Evolutionary conservation across 2,888 invertebrate genomes (phyloP).

Genomic region (Biston betularia): DNA sequence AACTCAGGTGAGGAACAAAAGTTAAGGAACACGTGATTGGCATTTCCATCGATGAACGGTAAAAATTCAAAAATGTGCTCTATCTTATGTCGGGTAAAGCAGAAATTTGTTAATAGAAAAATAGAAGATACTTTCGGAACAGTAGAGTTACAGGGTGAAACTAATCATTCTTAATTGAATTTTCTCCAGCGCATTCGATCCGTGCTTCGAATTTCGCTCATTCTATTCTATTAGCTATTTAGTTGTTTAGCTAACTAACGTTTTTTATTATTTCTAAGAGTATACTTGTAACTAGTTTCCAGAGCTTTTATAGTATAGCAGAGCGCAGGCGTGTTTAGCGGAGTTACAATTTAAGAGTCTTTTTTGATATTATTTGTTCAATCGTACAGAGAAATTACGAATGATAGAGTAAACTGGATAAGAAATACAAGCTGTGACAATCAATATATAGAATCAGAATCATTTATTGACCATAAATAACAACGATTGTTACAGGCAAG

Average conservation of each 20-base stretch:
- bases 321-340: no score
- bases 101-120: slow-evolving; percentile 44
- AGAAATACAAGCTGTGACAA: no score
- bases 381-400: no score
- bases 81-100: slow-evolving; percentile 47
- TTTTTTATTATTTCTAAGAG: slow-evolving; percentile 59
- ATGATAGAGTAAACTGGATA: no score
- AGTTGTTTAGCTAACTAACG: slow-evolving; percentile 63
- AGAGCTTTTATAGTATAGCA: background rate
- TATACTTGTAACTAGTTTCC: background rate
- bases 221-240: slow-evolving; percentile 71
- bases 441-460: no score
- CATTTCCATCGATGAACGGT: slow-evolving; percentile 52
- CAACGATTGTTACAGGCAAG: no score
- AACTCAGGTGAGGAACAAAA: slow-evolving; percentile 59
- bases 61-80: slow-evolving; percentile 29
- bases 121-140: slow-evolving; percentile 61
- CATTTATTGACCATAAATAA: no score
- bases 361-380: no score
- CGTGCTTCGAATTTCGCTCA: slow-evolving; percentile 77
- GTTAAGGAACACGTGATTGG: slow-evolving; percentile 66
- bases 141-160: slow-evolving; percentile 73
- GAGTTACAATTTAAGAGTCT: no score
- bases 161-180: slow-evolving; percentile 81
- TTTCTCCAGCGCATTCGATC: slow-evolving; percentile 69